phyloP scores from a whole-genome alignment of 2,113 vertebrate species.

The Actinemys pallida region DNA sequence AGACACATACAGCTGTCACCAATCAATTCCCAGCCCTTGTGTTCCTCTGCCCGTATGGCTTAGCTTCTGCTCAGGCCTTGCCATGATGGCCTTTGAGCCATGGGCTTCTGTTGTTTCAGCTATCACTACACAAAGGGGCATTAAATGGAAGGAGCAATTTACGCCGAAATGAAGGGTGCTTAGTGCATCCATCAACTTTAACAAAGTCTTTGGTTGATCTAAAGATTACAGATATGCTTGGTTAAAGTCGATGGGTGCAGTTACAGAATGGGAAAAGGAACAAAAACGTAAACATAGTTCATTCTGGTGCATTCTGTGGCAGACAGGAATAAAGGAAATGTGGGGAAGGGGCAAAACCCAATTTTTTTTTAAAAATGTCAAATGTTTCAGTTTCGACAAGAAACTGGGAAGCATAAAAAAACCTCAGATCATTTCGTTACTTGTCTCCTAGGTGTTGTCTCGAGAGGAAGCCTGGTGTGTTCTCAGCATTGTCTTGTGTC shows the following conservation, averaged over 20 bases:
- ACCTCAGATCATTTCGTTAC: neutral
- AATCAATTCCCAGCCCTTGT: neutral
- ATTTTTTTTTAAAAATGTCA: neutral
- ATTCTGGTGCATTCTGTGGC: neutral
- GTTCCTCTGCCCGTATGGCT: neutral
- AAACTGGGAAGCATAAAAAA: neutral
- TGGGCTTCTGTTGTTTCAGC: neutral
- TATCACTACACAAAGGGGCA: neutral
- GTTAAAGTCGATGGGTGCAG: neutral
- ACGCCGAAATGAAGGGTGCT: neutral
- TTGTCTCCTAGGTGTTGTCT: neutral
- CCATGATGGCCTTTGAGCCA: neutral
- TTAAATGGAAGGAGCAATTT: neutral
- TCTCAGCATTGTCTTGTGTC: neutral
- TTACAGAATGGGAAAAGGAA: neutral
- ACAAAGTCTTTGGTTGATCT: neutral
- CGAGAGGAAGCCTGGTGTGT: neutral
- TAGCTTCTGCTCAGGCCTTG: neutral
- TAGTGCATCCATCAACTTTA: neutral
- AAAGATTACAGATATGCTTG: neutral
- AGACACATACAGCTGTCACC: neutral
- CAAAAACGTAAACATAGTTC: neutral
- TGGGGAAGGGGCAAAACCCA: neutral
- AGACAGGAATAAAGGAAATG: neutral
- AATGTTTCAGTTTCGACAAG: neutral